Evolutionary conservation across 2,113 vertebrate species (phyloP).

Genomic region (Ornithorhynchus anatinus): DNA sequence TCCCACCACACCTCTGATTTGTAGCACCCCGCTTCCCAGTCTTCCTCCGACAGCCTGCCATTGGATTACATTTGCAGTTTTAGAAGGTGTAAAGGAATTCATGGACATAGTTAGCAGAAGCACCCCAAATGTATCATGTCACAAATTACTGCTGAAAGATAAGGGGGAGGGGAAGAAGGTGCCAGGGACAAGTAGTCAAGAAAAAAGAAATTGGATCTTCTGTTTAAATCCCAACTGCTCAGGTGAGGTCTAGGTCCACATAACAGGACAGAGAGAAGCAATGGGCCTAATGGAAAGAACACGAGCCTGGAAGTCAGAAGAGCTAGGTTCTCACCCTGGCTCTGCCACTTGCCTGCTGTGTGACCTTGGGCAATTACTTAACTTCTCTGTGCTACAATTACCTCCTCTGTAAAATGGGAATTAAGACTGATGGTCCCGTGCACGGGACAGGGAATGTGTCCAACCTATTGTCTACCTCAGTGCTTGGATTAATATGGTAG

Average conservation of each 20-base stretch:
- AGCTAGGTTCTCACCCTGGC: too few species aligned
- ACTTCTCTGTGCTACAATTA: too few species aligned
- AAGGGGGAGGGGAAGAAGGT: background rate
- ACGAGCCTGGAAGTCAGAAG: too few species aligned
- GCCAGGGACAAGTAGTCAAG: background rate
- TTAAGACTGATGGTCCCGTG: too few species aligned
- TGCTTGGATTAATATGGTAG: too few species aligned
- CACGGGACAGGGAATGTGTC: too few species aligned
- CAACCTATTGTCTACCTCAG: too few species aligned
- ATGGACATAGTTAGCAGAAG: conserved; percentile 50
- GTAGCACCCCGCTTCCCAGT: conserved; percentile 59
- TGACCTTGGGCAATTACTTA: too few species aligned
- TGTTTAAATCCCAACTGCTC: conserved; percentile 1
- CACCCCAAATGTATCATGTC: conserved; percentile 49
- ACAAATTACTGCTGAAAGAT: conserved; percentile 47
- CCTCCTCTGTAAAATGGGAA: too few species aligned
- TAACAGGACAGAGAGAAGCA: background rate
- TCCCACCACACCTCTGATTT: conserved; percentile 71
- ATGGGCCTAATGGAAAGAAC: too few species aligned
- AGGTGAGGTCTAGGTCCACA: background rate
- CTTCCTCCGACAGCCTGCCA: conserved; percentile 47
- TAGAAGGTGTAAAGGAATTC: conserved; percentile 73
- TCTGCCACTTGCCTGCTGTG: too few species aligned
- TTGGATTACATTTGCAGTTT: conserved; percentile 73
- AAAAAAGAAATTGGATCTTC: conserved; percentile 5